Evolutionary conservation across 2,888 invertebrate genomes (phyloP), one percentile per base, ranked within the genome.

Genomic region (Troides helena): DNA sequence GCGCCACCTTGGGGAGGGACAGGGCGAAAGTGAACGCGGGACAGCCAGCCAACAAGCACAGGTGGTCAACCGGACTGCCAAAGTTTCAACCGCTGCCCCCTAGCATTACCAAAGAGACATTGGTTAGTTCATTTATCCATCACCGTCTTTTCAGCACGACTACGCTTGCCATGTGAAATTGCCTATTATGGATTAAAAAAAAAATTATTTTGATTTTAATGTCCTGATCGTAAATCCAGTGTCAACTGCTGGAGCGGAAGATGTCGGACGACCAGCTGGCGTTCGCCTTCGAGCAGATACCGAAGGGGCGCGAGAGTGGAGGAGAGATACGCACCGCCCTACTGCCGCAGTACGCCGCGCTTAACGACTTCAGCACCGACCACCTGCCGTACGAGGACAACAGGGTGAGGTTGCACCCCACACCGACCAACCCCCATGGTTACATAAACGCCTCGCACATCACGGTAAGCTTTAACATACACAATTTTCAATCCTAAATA

Each of bases 381-480:
- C 95, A 97, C 76, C 93, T 98, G 74, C 98, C 98, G 0, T 99
- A 98, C 83, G 98, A 98, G 80, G 97, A 97, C 81, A 98, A 97
- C 85, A 89, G 98, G 65, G 96, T 98, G 53, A 94, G 96, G 72
- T 89, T 98, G 30, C 95, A 95, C n/a, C 96, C 98, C 8, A 94
- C 95, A 14, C 95, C 96, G 79, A 94, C 95, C 76, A 98, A 99
- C 88, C 95, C 96, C 67, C 94, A 95, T 80, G 98, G 98, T 18
- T 99, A 98, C 80, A 96, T 98, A 75, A 98, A 98, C 90, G 98
- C 98, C 1, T 98, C 98, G 3, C 97, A 98, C 81, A 95, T 98
- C 72, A 96, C 97, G 78, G 98, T 97, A 85, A 83, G 82, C 7
- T 39, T 39, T 39, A 39, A 39, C 8, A 39, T 39, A 39, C 1